Conservation (phyloP, 2,113 vertebrate species). For the Peromyscus polionotus region DNA sequence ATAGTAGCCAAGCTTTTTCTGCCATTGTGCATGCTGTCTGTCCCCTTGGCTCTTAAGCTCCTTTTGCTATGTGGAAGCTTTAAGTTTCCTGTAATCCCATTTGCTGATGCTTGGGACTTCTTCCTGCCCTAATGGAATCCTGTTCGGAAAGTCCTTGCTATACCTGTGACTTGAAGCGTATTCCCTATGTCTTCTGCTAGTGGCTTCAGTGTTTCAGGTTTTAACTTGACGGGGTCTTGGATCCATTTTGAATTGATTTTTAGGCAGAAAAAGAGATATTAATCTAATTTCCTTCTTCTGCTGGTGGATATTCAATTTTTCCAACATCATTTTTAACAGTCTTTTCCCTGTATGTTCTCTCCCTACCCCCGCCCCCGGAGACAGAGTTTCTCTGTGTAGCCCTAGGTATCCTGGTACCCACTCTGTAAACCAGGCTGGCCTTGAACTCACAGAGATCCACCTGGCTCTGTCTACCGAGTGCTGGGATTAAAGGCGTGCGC, state of each 20-base stretch:
- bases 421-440: too few relatives aligned
- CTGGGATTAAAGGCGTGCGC: too few relatives aligned
- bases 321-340: neutral
- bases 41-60: neutral
- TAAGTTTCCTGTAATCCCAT: neutral
- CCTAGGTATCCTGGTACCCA: too few relatives aligned
- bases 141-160: neutral
- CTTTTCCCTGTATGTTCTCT: neutral
- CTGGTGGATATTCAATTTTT: neutral
- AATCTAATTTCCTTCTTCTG: neutral
- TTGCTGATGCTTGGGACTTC: neutral
- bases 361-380: too few relatives aligned
- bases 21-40: neutral
- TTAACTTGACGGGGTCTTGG: neutral
- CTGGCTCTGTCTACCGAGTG: too few relatives aligned
- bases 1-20: neutral
- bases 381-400: too few relatives aligned
- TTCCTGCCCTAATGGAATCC: neutral
- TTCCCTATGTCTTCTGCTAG: neutral
- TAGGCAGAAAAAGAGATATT: neutral
- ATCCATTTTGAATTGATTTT: neutral
- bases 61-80: neutral
- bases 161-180: neutral
- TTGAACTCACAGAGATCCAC: too few relatives aligned
- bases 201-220: neutral